These are phyloP conservation scores for Thaumatotibia leucotreta DNA, from an alignment of 1,140 invertebrate genomes.

Conservation along the genomic window DNA sequence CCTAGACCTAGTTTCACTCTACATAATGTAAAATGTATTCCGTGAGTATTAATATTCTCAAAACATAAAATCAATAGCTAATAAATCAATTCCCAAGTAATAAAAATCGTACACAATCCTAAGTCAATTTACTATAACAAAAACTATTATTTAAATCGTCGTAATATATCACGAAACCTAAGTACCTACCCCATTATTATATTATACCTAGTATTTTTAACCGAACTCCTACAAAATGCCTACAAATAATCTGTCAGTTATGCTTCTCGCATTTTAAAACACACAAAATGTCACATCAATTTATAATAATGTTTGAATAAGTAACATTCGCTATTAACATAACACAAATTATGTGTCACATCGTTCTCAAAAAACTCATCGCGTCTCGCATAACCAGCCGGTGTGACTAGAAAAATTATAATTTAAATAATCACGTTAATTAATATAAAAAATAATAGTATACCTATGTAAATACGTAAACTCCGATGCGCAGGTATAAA, in stretches of 20 bases:
- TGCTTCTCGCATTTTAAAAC: slow-evolving; percentile 2
- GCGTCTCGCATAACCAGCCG: neutral
- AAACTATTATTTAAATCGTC: no score
- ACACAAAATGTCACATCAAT: slow-evolving; percentile 26
- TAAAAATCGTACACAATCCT: no score
- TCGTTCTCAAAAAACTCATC: neutral
- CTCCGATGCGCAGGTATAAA: neutral
- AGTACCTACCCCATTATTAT: no score
- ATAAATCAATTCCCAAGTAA: no score
- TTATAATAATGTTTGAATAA: slow-evolving; percentile 18
- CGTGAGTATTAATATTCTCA: no score
- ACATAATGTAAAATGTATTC: no score
- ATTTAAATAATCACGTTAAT: no score
- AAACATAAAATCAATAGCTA: no score
- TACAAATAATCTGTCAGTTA: neutral
- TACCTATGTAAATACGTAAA: neutral
- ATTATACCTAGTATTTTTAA: neutral
- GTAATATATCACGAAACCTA: no score
- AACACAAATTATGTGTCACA: neutral
- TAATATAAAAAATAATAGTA: no score
- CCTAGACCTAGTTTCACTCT: no score
- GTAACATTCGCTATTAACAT: neutral
- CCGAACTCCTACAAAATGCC: neutral
- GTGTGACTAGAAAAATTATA: neutral
- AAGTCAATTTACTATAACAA: no score